phyloP scores from a whole-genome alignment of 1,140 invertebrate species.

The Calycopis cecrops region DNA sequence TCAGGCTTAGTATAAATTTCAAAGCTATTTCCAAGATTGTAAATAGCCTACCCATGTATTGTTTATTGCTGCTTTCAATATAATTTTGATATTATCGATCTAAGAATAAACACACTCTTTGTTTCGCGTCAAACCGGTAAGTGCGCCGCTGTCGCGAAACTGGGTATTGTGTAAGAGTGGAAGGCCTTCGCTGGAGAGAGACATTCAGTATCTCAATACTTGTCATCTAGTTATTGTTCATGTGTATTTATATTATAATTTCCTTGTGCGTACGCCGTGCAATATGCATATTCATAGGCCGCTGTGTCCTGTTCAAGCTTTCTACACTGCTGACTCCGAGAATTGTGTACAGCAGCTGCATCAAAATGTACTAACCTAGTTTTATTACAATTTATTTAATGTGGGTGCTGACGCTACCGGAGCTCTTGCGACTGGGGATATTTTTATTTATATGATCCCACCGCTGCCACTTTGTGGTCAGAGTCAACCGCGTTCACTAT shows the following conservation, averaged over 20 bases:
- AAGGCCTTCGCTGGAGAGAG: constrained; percentile 67
- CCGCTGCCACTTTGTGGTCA: too few relatives aligned
- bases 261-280: constrained; percentile 27
- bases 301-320: constrained; percentile 20
- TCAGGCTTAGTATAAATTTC: too few relatives aligned
- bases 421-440: too few relatives aligned
- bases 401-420: too few relatives aligned
- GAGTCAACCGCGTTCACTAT: too few relatives aligned
- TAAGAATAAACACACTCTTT: constrained; percentile 3
- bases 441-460: too few relatives aligned
- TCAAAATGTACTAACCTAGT: background rate
- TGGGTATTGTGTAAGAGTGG: constrained; percentile 59
- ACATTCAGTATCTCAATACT: constrained; percentile 56
- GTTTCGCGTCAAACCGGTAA: constrained; percentile 23
- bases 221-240: constrained; percentile 59
- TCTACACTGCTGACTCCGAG: constrained; percentile 2
- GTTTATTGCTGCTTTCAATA: too few relatives aligned
- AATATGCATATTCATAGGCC: constrained; percentile 26
- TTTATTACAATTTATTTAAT: too few relatives aligned
- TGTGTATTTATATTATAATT: constrained; percentile 50
- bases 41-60: too few relatives aligned
- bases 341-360: background rate
- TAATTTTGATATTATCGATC: constrained; percentile 1
- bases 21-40: too few relatives aligned
- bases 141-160: constrained; percentile 32